Evolutionary conservation across 2,113 vertebrate genomes (phyloP).

Genomic region (Chloropsis hardwickii): DNA sequence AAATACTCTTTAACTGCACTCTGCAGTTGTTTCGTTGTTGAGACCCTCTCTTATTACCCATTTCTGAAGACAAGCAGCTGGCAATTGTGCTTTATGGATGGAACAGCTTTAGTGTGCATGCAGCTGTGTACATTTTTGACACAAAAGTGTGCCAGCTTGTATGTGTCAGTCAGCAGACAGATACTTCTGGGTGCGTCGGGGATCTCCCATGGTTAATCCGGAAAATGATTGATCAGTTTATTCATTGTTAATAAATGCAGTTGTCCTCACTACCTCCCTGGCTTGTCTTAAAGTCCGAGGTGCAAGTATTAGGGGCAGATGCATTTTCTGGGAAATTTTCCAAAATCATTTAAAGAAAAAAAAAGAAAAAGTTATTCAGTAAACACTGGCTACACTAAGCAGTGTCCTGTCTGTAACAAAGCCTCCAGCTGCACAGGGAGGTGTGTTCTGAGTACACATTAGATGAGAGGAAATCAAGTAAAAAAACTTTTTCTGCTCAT

Average conservation of each 20-base stretch:
- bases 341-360: slow-evolving; percentile 58
- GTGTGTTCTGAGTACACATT: not conserved
- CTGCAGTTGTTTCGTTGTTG: not conserved
- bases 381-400: not conserved
- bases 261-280: slow-evolving; percentile 17
- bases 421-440: slow-evolving; percentile 43
- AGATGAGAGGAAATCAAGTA: slow-evolving; percentile 2
- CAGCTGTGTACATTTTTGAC: slow-evolving; percentile 8
- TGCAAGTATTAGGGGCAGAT: slow-evolving; percentile 62
- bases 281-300: not conserved
- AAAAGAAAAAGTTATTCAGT: slow-evolving; percentile 27
- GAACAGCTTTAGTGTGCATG: not conserved
- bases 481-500: not conserved
- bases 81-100: not conserved
- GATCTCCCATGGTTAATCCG: slow-evolving; percentile 44
- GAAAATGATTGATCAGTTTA: slow-evolving; percentile 56
- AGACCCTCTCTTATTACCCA: not conserved
- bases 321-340: slow-evolving; percentile 68
- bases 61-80: not conserved
- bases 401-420: slow-evolving; percentile 43
- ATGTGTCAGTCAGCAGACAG: slow-evolving; percentile 42
- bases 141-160: not conserved
- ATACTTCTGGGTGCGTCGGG: not conserved
- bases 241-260: slow-evolving; percentile 62
- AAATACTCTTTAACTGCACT: not conserved